A percentile compares a stretch with the other conserved stretches of the same genome.
These are phyloP conservation scores for Cryptocephalus primarius DNA, from an alignment of 2,888 invertebrate species.

Conservation along the genomic window DNA sequence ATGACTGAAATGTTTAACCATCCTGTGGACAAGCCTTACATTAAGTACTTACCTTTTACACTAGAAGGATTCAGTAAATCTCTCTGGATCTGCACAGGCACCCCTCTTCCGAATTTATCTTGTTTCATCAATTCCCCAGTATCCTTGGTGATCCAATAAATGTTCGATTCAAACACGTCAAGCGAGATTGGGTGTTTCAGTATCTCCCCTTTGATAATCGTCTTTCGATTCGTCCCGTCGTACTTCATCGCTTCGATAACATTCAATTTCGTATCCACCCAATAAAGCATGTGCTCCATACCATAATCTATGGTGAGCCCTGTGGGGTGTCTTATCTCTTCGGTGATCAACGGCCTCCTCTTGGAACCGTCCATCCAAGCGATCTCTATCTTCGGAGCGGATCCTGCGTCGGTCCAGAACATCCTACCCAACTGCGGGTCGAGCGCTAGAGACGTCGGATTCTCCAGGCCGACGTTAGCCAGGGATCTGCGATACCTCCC, in stretches of 20 bases:
- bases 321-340: slow-evolving; percentile 72
- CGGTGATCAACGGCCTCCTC: slow-evolving; percentile 68
- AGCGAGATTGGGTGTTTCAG: slow-evolving; percentile 73
- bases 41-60: slow-evolving; percentile 52
- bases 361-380: slow-evolving; percentile 97
- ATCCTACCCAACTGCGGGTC: slow-evolving; percentile 78
- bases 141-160: slow-evolving; percentile 90
- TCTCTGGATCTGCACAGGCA: slow-evolving; percentile 70
- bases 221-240: slow-evolving; percentile 67
- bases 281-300: slow-evolving; percentile 84
- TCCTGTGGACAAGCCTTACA: no score
- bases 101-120: slow-evolving; percentile 95
- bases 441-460: slow-evolving; percentile 79
- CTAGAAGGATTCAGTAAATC: slow-evolving; percentile 79
- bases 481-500: slow-evolving; percentile 79
- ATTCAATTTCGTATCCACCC: slow-evolving; percentile 91
- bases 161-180: slow-evolving; percentile 86
- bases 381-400: slow-evolving; percentile 84
- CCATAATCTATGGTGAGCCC: slow-evolving; percentile 84
- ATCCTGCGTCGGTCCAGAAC: slow-evolving; percentile 92
- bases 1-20: no score
- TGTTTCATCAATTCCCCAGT: slow-evolving; percentile 79
- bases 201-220: slow-evolving; percentile 60
- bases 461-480: slow-evolving; percentile 67
- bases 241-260: slow-evolving; percentile 76